Evolutionary conservation across 2,888 invertebrate genomes (phyloP).

Genomic region (Philereme vetulata): DNA sequence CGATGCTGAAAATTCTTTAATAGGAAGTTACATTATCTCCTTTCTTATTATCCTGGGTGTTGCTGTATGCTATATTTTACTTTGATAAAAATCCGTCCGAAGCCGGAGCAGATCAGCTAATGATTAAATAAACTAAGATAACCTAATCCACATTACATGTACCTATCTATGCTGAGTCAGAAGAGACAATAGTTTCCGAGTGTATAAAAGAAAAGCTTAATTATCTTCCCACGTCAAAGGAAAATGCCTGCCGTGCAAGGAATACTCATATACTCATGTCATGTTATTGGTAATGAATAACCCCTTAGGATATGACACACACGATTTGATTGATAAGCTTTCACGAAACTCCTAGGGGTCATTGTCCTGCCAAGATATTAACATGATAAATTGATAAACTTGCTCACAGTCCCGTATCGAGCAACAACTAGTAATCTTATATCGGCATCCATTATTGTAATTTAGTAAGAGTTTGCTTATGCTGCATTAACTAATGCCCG

Average conservation of each 20-base stretch:
- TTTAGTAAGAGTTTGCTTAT: background rate
- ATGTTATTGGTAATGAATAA: conserved; percentile 16
- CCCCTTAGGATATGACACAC: conserved; percentile 16
- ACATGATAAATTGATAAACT: conserved; percentile 53
- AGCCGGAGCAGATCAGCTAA: too few species aligned
- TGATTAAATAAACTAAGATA: too few species aligned
- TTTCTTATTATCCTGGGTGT: too few species aligned
- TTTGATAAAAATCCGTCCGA: too few species aligned
- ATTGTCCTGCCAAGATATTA: conserved; percentile 57
- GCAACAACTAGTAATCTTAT: conserved; percentile 39
- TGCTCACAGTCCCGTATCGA: conserved; percentile 44
- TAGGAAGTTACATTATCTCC: too few species aligned
- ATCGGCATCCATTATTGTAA: conserved; percentile 6
- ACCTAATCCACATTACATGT: too few species aligned
- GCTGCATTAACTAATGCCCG: background rate
- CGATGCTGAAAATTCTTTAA: too few species aligned
- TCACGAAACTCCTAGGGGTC: conserved; percentile 51
- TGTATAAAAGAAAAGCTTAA: background rate
- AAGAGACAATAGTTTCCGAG: background rate
- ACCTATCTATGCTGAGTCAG: background rate
- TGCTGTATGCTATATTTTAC: too few species aligned
- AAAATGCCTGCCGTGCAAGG: conserved; percentile 1
- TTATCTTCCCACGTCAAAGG: background rate
- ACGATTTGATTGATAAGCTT: conserved; percentile 37
- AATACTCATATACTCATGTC: conserved; percentile 16